Evolutionary conservation across 2,888 invertebrate species (phyloP).

Genomic region (Protophormia terraenovae): DNA sequence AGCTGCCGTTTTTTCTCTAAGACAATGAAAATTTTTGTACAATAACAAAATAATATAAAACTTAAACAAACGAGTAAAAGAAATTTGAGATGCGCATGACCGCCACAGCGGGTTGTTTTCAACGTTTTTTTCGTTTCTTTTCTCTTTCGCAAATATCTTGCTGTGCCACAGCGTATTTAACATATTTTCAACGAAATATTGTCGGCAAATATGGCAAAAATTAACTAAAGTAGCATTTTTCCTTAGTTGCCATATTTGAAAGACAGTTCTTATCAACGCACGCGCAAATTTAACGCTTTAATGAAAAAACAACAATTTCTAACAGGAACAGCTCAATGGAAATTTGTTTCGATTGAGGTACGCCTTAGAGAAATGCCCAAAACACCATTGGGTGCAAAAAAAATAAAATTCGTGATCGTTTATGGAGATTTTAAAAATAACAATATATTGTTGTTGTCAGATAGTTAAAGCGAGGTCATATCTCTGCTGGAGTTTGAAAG

Average conservation of each 20-base stretch:
- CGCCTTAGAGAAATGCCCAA: slow-evolving; percentile 45
- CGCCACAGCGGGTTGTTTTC: slow-evolving; percentile 68
- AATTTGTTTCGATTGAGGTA: slow-evolving; percentile 55
- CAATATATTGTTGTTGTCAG: slow-evolving; percentile 31
- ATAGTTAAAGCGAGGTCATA: slow-evolving; percentile 72
- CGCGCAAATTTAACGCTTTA: slow-evolving; percentile 68
- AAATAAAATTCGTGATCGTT: slow-evolving; percentile 35
- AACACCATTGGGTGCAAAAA: slow-evolving; percentile 54
- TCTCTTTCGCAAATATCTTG: slow-evolving; percentile 22
- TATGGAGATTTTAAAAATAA: neutral
- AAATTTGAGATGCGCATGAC: slow-evolving; percentile 63
- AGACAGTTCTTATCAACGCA: slow-evolving; percentile 56
- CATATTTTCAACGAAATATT: slow-evolving; percentile 37
- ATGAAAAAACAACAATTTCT: slow-evolving; percentile 8
- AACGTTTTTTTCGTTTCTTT: neutral
- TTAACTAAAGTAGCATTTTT: slow-evolving; percentile 40
- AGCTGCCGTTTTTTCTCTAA: slow-evolving; percentile 59
- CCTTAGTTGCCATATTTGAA: slow-evolving; percentile 32
- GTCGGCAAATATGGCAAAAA: slow-evolving; percentile 35
- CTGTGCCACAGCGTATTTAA: slow-evolving; percentile 42
- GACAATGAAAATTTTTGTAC: slow-evolving; percentile 28
- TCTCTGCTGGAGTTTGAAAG: slow-evolving; percentile 64
- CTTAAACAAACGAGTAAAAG: slow-evolving; percentile 35
- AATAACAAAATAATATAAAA: neutral
- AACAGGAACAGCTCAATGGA: slow-evolving; percentile 3